Percentiles rank a stretch among this genome's conserved stretches.
These are phyloP conservation scores for Drosophila kanekoi DNA, from an alignment of 2,888 invertebrate genomes.

Conservation along the genomic window DNA sequence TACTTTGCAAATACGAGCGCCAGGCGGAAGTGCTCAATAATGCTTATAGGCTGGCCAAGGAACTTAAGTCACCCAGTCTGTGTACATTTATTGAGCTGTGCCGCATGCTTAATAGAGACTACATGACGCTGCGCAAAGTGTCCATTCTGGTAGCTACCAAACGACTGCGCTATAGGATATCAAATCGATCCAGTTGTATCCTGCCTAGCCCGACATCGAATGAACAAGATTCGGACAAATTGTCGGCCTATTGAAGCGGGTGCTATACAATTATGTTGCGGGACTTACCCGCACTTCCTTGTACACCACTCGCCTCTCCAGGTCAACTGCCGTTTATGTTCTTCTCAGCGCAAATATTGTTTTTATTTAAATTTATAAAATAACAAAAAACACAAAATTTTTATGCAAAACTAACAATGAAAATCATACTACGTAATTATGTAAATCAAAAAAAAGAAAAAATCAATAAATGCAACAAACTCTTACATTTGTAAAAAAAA, in stretches of 20 bases:
- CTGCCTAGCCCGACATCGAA: neutral
- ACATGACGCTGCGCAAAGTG: slow-evolving; percentile 72
- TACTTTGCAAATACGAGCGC: slow-evolving; percentile 78
- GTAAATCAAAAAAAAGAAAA: slow-evolving; percentile 6
- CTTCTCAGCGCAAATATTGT: neutral
- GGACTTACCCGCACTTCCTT: slow-evolving; percentile 12
- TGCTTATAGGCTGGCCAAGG: slow-evolving; percentile 65
- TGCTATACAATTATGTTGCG: neutral
- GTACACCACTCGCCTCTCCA: neutral
- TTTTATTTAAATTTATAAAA: slow-evolving; percentile 18
- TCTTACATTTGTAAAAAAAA: slow-evolving; percentile 3
- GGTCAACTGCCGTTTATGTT: neutral
- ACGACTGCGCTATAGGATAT: slow-evolving; percentile 30
- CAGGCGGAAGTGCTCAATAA: slow-evolving; percentile 72
- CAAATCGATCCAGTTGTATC: slow-evolving; percentile 36
- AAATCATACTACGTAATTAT: neutral
- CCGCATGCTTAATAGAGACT: slow-evolving; percentile 73
- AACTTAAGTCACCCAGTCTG: slow-evolving; percentile 62
- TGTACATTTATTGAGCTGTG: slow-evolving; percentile 75
- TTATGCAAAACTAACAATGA: neutral
- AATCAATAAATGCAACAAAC: slow-evolving; percentile 7
- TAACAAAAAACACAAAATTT: slow-evolving; percentile 23
- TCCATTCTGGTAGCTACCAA: slow-evolving; percentile 50
- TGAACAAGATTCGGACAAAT: neutral
- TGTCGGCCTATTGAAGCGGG: slow-evolving; percentile 7